Percentiles rank a stretch among this genome's conserved stretches.
Conservation (phyloP, 1,140 invertebrate genomes). For the Drosophila repletoides region DNA sequence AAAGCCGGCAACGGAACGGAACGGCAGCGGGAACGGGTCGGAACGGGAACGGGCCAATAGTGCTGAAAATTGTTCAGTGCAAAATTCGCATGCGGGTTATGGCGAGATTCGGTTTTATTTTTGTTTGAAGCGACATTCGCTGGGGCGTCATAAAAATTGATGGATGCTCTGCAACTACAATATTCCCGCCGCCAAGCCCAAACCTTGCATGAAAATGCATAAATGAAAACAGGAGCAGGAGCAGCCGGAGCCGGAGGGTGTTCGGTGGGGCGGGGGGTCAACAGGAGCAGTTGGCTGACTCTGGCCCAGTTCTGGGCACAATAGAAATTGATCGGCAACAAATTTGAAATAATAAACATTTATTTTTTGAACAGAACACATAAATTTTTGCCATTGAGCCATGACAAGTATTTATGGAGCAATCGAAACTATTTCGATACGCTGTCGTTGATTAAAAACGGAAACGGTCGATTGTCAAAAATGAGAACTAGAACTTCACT, state of each 20-base stretch:
- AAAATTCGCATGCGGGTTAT: conserved; percentile 52
- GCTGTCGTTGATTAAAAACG: conserved; percentile 44
- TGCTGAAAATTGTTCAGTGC: conserved; percentile 35
- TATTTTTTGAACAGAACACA: conserved; percentile 11
- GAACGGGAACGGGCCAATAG: neutral
- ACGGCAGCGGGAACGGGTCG: neutral
- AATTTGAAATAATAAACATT: conserved; percentile 72
- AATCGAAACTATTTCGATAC: conserved; percentile 57
- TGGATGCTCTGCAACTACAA: conserved; percentile 49
- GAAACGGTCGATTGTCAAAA: conserved; percentile 37
- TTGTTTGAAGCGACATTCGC: conserved; percentile 40
- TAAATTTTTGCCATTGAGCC: conserved; percentile 32
- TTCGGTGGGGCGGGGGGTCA: too few relatives aligned
- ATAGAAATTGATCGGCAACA: conserved; percentile 64
- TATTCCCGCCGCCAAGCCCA: neutral
- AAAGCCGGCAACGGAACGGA: conserved; percentile 1
- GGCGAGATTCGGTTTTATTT: conserved; percentile 46
- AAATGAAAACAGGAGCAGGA: neutral
- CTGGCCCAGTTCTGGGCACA: conserved; percentile 27
- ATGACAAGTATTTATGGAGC: conserved; percentile 73
- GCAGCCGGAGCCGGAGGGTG: neutral
- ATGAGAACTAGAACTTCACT: conserved; percentile 27
- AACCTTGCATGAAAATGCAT: neutral
- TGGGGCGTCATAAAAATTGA: conserved; percentile 75
- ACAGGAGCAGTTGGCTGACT: neutral